Conservation (phyloP, 2,113 vertebrate genomes). For the Capreolus pygargus region DNA sequence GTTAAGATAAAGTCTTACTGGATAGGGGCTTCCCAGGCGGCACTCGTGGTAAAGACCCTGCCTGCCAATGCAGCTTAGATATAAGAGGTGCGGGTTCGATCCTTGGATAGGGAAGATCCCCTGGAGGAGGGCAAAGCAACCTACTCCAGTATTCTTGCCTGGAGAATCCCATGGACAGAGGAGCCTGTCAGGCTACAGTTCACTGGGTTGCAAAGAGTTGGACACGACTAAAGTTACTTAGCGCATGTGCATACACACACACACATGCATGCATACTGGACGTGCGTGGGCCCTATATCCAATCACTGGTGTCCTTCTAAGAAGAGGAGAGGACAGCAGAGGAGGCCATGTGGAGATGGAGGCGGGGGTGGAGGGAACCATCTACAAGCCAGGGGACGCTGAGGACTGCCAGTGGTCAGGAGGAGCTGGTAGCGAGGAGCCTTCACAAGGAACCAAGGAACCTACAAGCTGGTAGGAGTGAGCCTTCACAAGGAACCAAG, state of each 20-base stretch:
- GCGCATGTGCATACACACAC: accelerated
- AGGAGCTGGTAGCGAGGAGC: background rate
- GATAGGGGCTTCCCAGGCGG: background rate
- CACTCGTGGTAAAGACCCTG: background rate
- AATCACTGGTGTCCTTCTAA: background rate
- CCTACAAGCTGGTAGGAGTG: background rate
- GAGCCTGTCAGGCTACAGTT: background rate
- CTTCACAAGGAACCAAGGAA: background rate
- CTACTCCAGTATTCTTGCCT: background rate
- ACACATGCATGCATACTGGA: background rate
- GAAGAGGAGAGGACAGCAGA: background rate
- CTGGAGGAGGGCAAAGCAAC: background rate
- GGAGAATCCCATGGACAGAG: background rate
- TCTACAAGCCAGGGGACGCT: background rate
- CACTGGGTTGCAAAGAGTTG: background rate
- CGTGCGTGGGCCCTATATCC: background rate
- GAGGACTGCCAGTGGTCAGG: background rate
- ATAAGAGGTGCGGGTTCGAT: background rate
- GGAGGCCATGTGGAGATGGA: background rate
- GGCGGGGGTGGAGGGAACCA: background rate
- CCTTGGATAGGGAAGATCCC: background rate
- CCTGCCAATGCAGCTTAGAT: background rate
- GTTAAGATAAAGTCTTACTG: background rate
- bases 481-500: background rate
- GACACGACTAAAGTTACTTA: background rate